Conservation (phyloP, 92 coral and sea anemone genomes). For the Hydrozoanthus gracilis region DNA sequence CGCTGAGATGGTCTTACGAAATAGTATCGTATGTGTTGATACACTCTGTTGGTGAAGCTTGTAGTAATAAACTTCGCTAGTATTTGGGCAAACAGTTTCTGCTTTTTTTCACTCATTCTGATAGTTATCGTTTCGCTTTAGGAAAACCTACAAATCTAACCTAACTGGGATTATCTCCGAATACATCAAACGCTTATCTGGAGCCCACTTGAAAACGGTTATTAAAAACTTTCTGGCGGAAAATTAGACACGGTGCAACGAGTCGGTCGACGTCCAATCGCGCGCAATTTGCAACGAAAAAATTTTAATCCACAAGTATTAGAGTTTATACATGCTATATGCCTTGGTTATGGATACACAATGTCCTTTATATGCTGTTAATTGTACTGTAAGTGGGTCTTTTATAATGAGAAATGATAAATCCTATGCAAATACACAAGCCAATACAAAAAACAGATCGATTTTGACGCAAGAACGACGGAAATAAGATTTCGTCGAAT, state of each 20-base stretch:
- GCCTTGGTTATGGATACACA: conserved; percentile 7
- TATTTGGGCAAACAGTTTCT: not conserved
- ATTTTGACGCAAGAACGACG: conserved; percentile 34
- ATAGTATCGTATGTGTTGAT: not conserved
- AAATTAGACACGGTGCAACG: conserved; percentile 16
- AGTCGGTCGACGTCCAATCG: not conserved
- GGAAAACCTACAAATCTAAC: not conserved
- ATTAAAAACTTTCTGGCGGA: conserved; percentile 3
- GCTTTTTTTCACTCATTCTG: not conserved
- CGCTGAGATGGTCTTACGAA: conserved; percentile 3
- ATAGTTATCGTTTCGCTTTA: not conserved
- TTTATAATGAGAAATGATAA: conserved; percentile 4
- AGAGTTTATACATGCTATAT: not conserved
- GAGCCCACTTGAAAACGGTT: conserved; percentile 18
- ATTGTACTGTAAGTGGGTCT: conserved; percentile 41
- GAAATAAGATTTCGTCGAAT: conserved; percentile 34
- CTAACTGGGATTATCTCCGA: not conserved
- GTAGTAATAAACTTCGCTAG: not conserved
- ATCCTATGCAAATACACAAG: conserved; percentile 44
- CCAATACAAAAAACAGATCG: conserved; percentile 33
- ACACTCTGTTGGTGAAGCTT: not conserved
- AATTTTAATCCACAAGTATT: not conserved
- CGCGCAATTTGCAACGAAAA: not conserved
- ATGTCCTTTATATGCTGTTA: conserved; percentile 1
- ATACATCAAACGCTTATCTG: not conserved